phyloP scores from a whole-genome alignment of 2,797 vertebrate species.

The Crocidura indochinensis region DNA sequence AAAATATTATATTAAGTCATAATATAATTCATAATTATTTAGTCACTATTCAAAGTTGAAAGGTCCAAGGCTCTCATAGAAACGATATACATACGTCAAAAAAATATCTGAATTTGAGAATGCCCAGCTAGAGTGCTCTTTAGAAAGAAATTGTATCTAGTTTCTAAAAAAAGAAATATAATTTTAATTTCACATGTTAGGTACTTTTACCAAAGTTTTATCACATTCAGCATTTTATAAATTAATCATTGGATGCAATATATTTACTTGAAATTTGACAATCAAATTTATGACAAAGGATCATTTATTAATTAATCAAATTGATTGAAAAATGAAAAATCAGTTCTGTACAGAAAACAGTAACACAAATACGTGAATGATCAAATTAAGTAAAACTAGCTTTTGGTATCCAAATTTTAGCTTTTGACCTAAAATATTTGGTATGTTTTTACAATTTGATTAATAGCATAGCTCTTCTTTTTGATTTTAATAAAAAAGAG shows the following conservation, averaged over 20 bases:
- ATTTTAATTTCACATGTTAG: no score
- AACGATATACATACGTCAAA: no score
- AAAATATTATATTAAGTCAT: background rate
- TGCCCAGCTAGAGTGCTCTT: background rate
- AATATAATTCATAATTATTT: background rate
- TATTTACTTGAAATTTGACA: slow-evolving; percentile 41
- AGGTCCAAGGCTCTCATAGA: background rate
- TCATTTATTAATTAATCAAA: background rate
- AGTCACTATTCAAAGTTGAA: background rate
- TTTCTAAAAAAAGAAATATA: no score
- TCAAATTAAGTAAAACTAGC: background rate
- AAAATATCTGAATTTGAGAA: background rate
- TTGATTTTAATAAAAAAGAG: no score
- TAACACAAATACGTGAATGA: background rate
- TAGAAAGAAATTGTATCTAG: no score
- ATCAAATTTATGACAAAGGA: background rate
- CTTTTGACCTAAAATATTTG: slow-evolving; percentile 11
- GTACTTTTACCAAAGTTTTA: slow-evolving; percentile 27
- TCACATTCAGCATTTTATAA: background rate
- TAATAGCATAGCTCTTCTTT: no score
- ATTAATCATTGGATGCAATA: background rate
- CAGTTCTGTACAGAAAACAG: background rate
- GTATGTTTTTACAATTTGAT: background rate
- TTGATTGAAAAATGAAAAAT: slow-evolving; percentile 34
- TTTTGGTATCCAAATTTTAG: background rate